Conservation (phyloP, 2,113 vertebrate genomes). For the Mellivora capensis region DNA sequence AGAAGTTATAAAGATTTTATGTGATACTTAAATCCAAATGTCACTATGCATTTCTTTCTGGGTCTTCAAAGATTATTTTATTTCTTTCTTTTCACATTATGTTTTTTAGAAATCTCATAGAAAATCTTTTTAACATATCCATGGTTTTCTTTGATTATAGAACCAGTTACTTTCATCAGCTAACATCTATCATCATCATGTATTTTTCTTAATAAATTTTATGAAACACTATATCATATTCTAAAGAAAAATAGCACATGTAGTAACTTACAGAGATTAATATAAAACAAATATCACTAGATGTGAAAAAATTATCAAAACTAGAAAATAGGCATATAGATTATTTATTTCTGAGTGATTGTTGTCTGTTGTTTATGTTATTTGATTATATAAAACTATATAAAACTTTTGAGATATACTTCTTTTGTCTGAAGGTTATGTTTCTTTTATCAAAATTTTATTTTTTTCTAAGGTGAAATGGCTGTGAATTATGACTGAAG, state of each 20-base stretch:
- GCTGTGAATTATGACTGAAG: not conserved
- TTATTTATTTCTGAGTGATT: not conserved
- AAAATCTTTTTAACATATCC: constrained; percentile 93
- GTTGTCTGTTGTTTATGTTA: not conserved
- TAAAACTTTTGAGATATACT: not conserved
- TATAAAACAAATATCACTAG: not conserved
- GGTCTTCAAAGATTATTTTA: constrained; percentile 75
- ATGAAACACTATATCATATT: constrained; percentile 67
- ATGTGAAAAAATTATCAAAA: not conserved
- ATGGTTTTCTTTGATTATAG: constrained; percentile 97
- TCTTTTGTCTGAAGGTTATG: not conserved
- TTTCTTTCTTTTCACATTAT: constrained; percentile 80
- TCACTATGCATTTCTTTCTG: constrained; percentile 66
- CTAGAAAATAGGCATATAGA: not conserved
- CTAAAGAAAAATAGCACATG: constrained; percentile 24
- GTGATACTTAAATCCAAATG: constrained; percentile 45
- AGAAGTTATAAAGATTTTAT: constrained; percentile 56
- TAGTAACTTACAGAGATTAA: not conserved
- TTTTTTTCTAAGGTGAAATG: not conserved
- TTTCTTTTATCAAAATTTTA: not conserved
- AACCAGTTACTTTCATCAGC: constrained; percentile 88
- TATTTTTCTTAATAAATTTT: constrained; percentile 72
- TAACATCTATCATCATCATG: constrained; percentile 76
- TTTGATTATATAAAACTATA: not conserved
- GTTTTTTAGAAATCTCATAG: constrained; percentile 90